Evolutionary conservation across 2,797 vertebrate species (phyloP).

Genomic region (Myripristis murdjan): DNA sequence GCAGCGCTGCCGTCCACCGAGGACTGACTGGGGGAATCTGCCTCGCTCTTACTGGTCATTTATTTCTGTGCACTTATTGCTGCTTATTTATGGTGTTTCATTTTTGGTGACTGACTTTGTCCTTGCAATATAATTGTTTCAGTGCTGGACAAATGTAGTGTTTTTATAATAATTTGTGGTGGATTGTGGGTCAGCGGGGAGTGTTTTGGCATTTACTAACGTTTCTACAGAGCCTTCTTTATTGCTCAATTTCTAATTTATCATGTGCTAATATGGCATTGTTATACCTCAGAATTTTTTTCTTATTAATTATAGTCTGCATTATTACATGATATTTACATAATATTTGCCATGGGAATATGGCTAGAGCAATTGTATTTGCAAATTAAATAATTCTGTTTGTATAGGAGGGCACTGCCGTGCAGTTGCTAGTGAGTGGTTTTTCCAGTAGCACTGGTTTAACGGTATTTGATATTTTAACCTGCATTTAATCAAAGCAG

Average conservation of each 20-base stretch:
- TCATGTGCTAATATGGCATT: background rate
- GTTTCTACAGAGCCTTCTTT: background rate
- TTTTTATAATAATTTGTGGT: conserved; percentile 1
- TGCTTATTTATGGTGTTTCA: background rate
- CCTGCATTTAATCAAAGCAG: conserved; percentile 10
- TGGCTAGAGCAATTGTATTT: background rate
- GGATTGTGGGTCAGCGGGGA: background rate
- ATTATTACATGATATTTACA: conserved; percentile 4
- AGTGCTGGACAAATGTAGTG: background rate
- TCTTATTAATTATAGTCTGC: conserved; percentile 3
- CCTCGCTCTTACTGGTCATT: conserved; percentile 11
- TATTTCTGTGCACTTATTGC: conserved; percentile 13
- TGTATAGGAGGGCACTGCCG: no score
- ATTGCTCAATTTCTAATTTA: background rate
- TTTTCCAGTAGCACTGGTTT: conserved; percentile 6
- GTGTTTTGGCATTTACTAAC: conserved; percentile 15
- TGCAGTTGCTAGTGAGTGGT: background rate
- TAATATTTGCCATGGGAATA: background rate
- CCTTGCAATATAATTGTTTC: background rate
- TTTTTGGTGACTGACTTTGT: background rate
- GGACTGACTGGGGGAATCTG: conserved; percentile 20
- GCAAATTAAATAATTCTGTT: conserved; percentile 10
- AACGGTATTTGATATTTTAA: background rate
- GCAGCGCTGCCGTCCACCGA: conserved; percentile 16
- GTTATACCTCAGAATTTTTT: conserved; percentile 5